These are phyloP conservation scores for Sebastes kiyomatsui DNA, from an alignment of 2,797 vertebrate species.

Conservation along the genomic window DNA sequence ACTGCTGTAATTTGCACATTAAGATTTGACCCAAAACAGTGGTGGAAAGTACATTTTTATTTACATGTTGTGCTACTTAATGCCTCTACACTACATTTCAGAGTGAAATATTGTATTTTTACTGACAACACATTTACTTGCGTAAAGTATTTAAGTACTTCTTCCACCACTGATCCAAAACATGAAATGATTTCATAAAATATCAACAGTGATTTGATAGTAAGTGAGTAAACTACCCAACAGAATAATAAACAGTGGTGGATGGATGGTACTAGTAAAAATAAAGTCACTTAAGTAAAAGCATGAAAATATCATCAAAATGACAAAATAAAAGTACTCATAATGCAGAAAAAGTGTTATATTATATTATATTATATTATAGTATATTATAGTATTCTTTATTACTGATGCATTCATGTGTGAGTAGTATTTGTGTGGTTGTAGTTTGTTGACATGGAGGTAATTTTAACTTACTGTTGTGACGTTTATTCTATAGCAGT, in stretches of 20 bases:
- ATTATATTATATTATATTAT: no score
- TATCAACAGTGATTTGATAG: neutral
- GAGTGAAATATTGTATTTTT: neutral
- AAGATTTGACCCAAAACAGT: neutral
- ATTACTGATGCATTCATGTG: neutral
- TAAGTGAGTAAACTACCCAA: neutral
- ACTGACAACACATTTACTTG: neutral
- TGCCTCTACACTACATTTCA: no score
- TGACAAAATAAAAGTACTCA: neutral
- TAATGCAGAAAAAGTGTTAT: neutral
- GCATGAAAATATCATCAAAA: neutral
- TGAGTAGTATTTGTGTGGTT: neutral
- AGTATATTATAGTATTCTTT: neutral
- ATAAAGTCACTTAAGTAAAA: neutral
- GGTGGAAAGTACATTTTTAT: neutral
- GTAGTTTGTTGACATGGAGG: no score
- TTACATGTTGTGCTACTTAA: no score
- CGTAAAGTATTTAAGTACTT: neutral
- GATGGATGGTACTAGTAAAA: neutral
- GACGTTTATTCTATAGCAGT: neutral
- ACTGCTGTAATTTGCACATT: neutral
- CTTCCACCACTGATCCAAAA: neutral
- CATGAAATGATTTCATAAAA: neutral
- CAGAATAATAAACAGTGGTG: neutral
- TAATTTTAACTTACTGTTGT: neutral